phyloP scores from a whole-genome alignment of 2,797 vertebrate genomes.

The Potorous gilbertii region DNA sequence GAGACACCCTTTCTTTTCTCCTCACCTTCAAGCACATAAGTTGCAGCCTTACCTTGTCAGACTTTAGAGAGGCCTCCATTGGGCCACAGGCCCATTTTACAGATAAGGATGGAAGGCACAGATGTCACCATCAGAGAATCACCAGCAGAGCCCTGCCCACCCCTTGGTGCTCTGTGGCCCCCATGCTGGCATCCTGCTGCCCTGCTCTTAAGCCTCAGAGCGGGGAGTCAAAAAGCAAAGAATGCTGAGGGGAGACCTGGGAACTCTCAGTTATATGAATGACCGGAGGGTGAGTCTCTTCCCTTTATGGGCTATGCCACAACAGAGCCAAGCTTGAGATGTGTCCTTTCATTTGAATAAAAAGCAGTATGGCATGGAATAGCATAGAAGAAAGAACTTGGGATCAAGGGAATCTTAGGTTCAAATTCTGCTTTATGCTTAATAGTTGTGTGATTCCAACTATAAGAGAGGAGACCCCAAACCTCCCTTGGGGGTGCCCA shows the following conservation, averaged over 20 bases:
- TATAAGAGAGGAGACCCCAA: neutral
- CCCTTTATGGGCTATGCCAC: neutral
- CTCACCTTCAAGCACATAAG: neutral
- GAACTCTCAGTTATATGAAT: neutral
- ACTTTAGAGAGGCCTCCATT: neutral
- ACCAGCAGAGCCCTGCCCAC: neutral
- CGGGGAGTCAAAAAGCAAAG: neutral
- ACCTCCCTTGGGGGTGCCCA: neutral
- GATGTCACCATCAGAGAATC: neutral
- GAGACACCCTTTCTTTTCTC: neutral
- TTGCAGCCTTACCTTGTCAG: neutral
- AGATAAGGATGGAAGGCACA: neutral
- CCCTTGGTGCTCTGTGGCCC: neutral
- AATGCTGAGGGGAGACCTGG: neutral
- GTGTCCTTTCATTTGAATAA: neutral
- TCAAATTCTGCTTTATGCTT: neutral
- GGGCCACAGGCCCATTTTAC: neutral
- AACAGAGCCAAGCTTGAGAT: neutral
- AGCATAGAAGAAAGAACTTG: neutral
- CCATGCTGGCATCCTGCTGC: neutral
- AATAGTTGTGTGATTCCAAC: neutral
- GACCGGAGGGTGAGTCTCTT: neutral
- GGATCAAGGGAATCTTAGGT: neutral
- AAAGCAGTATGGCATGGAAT: neutral
- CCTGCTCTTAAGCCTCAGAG: neutral